phyloP scores from a whole-genome alignment of 2,797 vertebrate species.

The Silurus lanzhouensis region DNA sequence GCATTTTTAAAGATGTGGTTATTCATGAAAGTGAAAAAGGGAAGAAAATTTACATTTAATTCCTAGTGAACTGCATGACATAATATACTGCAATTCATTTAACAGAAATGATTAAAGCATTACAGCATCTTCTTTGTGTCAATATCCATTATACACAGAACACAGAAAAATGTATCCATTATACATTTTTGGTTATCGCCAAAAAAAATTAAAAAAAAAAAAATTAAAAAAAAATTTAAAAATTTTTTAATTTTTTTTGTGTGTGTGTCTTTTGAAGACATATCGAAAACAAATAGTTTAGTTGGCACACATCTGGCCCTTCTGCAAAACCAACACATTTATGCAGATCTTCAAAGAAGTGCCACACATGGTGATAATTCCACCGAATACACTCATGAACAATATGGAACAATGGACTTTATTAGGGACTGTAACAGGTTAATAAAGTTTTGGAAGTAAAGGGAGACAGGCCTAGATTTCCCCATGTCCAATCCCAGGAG shows the following conservation, averaged over 20 bases:
- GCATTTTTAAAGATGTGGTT: not conserved
- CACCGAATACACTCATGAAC: not conserved
- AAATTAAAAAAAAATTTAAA: too few relatives aligned
- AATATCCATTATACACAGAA: too few relatives aligned
- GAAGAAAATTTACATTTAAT: not conserved
- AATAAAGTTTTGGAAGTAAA: conserved; percentile 68
- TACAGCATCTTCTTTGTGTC: too few relatives aligned
- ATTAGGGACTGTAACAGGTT: conserved; percentile 72
- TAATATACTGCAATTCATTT: too few relatives aligned
- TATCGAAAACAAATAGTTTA: not conserved
- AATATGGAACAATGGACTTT: conserved; percentile 48
- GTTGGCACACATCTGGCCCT: not conserved
- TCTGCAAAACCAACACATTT: not conserved
- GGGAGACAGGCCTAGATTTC: not conserved
- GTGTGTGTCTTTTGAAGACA: too few relatives aligned
- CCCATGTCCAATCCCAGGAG: not conserved
- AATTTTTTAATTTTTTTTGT: too few relatives aligned
- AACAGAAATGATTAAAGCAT: not conserved
- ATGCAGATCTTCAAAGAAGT: not conserved
- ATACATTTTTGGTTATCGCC: too few relatives aligned
- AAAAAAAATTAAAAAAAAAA: too few relatives aligned
- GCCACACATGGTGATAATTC: not conserved
- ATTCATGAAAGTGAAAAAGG: not conserved
- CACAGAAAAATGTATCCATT: too few relatives aligned
- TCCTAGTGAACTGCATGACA: not conserved